Percentiles rank a stretch among this genome's conserved stretches.
phyloP scores from a whole-genome alignment of 2,797 vertebrate genomes.

The Lepidocolaptes lacrymiger region DNA sequence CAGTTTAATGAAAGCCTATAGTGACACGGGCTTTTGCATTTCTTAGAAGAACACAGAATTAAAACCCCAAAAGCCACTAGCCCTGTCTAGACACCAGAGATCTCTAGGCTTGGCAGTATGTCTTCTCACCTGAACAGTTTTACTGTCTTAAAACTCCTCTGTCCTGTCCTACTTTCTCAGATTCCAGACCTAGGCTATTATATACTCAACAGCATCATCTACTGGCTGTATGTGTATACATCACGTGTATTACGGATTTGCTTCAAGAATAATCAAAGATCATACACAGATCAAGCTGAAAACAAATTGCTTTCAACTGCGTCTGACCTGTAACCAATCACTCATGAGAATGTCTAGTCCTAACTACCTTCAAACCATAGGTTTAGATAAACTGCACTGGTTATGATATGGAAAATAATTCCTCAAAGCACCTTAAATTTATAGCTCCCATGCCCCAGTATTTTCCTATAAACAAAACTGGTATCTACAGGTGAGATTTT shows the following conservation, averaged over 20 bases:
- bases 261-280: not conserved
- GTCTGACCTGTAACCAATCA: not conserved
- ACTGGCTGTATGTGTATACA: not conserved
- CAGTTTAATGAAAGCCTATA: not conserved
- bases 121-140: not conserved
- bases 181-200: not conserved
- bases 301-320: not conserved
- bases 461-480: not conserved
- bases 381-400: accelerated
- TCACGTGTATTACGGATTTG: accelerated
- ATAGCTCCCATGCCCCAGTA: not conserved
- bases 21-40: not conserved
- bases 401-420: not conserved
- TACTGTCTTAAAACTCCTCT: not conserved
- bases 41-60: not conserved
- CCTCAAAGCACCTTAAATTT: not conserved
- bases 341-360: not conserved
- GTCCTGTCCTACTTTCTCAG: not conserved
- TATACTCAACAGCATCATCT: conserved; percentile 26
- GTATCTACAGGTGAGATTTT: not conserved
- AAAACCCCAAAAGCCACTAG: not conserved
- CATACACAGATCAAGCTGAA: not conserved
- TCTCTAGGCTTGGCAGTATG: not conserved
- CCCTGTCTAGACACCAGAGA: not conserved
- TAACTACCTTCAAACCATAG: not conserved